Evolutionary conservation across 1,140 invertebrate species (phyloP).

Genomic region (Macrocentrus cingulum): DNA sequence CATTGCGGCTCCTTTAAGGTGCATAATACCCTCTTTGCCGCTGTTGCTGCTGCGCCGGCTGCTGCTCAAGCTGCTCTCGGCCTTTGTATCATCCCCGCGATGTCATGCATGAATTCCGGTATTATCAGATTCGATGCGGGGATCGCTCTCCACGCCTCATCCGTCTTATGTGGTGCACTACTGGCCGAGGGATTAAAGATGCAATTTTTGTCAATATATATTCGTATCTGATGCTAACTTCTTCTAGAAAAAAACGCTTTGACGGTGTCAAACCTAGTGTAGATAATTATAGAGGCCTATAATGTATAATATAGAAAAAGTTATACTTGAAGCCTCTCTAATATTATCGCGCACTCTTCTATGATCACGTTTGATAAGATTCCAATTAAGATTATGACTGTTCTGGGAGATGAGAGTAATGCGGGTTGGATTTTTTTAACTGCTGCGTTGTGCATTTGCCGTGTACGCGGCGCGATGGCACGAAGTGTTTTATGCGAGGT

Average conservation of each 20-base stretch:
- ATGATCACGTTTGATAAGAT: slow-evolving; percentile 23
- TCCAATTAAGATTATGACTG: slow-evolving; percentile 26
- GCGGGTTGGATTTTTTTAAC: slow-evolving; percentile 13
- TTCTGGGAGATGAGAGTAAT: slow-evolving; percentile 4
- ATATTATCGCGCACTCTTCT: no score
- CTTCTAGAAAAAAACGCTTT: no score
- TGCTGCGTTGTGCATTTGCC: slow-evolving; percentile 21
- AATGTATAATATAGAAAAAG: no score
- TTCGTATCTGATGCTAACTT: no score
- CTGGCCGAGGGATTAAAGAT: not conserved
- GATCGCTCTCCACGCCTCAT: not conserved
- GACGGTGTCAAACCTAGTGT: no score
- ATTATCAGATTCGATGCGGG: slow-evolving; percentile 12
- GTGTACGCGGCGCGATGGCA: not conserved
- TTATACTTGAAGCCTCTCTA: no score
- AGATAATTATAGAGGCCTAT: no score
- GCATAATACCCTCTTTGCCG: slow-evolving; percentile 4
- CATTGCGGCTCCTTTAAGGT: slow-evolving; percentile 32
- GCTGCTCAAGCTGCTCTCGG: not conserved
- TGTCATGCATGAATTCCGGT: slow-evolving; percentile 15
- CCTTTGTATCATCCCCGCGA: not conserved
- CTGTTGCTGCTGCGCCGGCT: not conserved
- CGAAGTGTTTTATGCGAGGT: not conserved
- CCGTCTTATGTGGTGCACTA: not conserved
- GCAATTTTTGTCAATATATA: no score